Base-by-base conservation (phyloP, 1,140 invertebrate species). In the Atta colombica region DNA sequence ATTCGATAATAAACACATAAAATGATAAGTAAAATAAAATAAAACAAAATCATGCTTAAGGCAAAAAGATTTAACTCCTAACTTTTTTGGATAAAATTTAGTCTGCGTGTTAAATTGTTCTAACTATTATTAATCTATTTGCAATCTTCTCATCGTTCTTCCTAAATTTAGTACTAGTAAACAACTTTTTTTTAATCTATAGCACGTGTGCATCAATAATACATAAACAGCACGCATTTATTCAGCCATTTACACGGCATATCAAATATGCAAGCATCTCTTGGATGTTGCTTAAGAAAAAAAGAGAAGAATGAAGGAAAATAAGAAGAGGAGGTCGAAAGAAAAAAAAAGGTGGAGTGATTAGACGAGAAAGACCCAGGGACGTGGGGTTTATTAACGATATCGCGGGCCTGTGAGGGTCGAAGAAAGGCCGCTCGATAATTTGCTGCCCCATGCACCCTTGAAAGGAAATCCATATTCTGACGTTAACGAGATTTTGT, bases 241-340 rank as follows among this genome's bases (percentile, higher is more conserved):
- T 94, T 94, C 92, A 87, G 90, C 92, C 93, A 93, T 94, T 94
- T 94, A 93, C 93, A 94, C 87, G 85, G 88, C 71, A 89, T 91
- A 94, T 95, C 89, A 95, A 95, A 95, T 95, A 94, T 95, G 94
- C 93, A 95, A 92, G 93, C 94, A 93, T 95, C 93, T 92, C 92
- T 78, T n/a, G 86, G 77, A 88, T 88, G 88, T 77, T 87, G 74
- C 71, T 25, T 18, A 55, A 63, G 53, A 86, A 84, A 90, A 86
- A 85, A 71, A 61, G 81, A 91, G 66, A 31, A 85, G 31, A 71
- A 28, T 51, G 14, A 66, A 51, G 72, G 82, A 82, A 87, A 89
- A 87, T 78, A 86, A 88, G 85, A 69, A 80, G 60, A 75, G 61
- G 66, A 69, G 49, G 53, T 78, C 39, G 39, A 45, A 45, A 61